Base-by-base conservation (phyloP, 2,113 vertebrate genomes). In the Pygoscelis antarcticus region DNA sequence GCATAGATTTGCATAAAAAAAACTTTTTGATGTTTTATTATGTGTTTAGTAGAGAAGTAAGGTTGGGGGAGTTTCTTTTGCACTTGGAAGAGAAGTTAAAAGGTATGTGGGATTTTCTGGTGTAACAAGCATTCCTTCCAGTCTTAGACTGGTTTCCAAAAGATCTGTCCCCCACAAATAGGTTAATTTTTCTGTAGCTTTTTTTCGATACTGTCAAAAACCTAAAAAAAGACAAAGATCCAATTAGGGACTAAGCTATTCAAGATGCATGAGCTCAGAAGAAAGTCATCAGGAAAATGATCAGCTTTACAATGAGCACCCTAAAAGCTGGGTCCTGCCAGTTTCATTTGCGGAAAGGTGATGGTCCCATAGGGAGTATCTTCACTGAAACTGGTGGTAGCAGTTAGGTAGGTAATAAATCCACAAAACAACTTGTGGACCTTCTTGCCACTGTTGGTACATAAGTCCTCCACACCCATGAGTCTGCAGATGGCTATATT, bases 1-100 rank as follows among this genome's bases (percentile, higher is more conserved):
- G 58, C n/a, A 30, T 21, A 46, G 60, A 95, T 70, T 66, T 62
- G 34, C 3, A 2, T 30, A 46, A 81, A 91, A 80, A 7, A 7
- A 0, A 5, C 47, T 83, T 91, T 94, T 90, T 83, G 14, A 91
- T 78, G 38, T 95, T 97, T 96, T 94, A 86, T 90, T 81, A 76
- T 49, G 65, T 91, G 80, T 90, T 95, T 95, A 92, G 83, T 84
- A 57, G 76, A 84, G 26, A 71, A 94, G 9, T 54, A 75, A 81
- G 34, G 4, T 87, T 82, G 38, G 10, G 8, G 38, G 49, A 80
- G 22, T 88, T 90, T 91, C 46, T 81, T 93, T 80, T 78, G 61
- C 9, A 17, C 47, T 92, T 87, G 57, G 55, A 92, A 92, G 20
- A 66, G 22, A 72, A 84, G 11, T 71, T 84, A 61, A 91, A 92